Conservation (phyloP, 2,888 invertebrate species). For the Drosophila pullipes region DNA sequence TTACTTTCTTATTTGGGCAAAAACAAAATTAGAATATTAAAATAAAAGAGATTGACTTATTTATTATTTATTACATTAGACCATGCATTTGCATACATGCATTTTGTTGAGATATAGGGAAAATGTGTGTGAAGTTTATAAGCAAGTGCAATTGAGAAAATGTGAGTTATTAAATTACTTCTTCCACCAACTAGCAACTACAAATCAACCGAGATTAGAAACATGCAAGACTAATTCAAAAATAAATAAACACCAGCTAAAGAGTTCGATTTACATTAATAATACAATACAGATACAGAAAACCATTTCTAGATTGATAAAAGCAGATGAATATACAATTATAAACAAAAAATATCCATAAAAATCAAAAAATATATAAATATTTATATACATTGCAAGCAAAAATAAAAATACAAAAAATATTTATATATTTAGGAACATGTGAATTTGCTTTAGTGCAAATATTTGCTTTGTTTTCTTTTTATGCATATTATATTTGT, state of each 20-base stretch:
- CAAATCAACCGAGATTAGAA: not conserved
- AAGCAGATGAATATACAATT: not conserved
- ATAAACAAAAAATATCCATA: not conserved
- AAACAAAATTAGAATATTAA: not conserved
- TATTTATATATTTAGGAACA: slow-evolving; percentile 12
- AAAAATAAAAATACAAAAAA: not conserved
- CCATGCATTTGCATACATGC: not conserved
- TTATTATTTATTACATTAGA: not conserved
- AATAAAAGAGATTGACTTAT: not conserved
- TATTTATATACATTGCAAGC: slow-evolving; percentile 3
- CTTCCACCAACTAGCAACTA: slow-evolving; percentile 12
- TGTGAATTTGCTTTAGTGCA: slow-evolving; percentile 51
- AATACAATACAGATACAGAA: not conserved
- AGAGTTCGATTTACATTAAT: not conserved
- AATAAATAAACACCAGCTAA: not conserved
- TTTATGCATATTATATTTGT: slow-evolving; percentile 4
- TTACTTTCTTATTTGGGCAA: not conserved
- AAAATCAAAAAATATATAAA: not conserved
- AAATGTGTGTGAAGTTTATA: not conserved
- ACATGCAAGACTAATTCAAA: slow-evolving; percentile 3
- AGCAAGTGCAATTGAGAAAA: not conserved
- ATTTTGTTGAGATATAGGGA: not conserved
- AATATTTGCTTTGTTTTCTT: slow-evolving; percentile 12
- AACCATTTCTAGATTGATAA: not conserved
- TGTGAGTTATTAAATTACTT: not conserved